Evolutionary conservation across 2,888 invertebrate genomes (phyloP), one percentile per base, ranked within the genome.

Genomic region (Cephus sareptanus): DNA sequence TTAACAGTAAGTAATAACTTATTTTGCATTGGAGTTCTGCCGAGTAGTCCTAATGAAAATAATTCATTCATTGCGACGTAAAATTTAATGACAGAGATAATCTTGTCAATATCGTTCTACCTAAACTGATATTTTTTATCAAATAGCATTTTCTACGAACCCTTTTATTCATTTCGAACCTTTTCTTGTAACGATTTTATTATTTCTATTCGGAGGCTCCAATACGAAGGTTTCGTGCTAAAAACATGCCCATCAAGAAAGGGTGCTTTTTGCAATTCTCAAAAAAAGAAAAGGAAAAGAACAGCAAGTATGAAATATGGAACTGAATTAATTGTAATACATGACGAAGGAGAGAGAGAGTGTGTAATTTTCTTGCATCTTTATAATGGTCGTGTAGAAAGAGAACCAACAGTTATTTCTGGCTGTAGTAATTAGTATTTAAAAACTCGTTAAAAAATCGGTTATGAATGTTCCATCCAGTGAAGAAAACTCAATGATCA

Each of bases 1-100:
- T 85, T 87, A 86, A 85, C 83, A 85, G 86, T 88, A 87, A 87
- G 87, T 88, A 87, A 87, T 89, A 88, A 87, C 85, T 88, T 89
- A 88, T 89, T 88, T 84, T 85, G 81, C 80, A 80, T 84, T 83
- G 79, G 69, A 84, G 81, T 81, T 80, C 83, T 74, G 81, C 79
- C 73, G 80, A 79, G 83, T 79, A 79, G 81, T 83, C 81, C 79
- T 80, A 82, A 82, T 81, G 79, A 85, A 71, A 71, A 73, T 80
- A n/a, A 71, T 71, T 31, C 6, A 33, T 71, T 71, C 31, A 15
- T 71, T 71, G 71, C 30, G 30, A 71, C 13, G 12, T 30, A 78
- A 74, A 75, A 76, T 74, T 80, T 31, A 31, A 71, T 71, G 30
- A 31, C 15, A 30, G 15, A 71, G 31, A 71, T 31, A 71, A 71